These are phyloP conservation scores for Beris morrisii DNA, from an alignment of 2,888 invertebrate species.

Conservation along the genomic window DNA sequence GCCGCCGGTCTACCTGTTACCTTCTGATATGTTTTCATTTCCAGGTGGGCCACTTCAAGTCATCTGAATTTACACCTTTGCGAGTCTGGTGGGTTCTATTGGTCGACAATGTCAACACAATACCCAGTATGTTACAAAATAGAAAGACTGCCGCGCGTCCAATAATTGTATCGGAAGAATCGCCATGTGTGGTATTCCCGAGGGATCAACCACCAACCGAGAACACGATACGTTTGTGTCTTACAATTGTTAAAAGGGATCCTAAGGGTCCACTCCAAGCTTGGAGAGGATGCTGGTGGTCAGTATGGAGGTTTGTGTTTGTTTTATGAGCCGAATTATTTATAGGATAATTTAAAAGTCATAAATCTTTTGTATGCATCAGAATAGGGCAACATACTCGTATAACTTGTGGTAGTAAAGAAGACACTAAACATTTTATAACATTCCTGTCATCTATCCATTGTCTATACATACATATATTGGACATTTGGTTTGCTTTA, in stretches of 20 bases:
- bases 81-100: no score
- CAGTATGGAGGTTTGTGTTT: background rate
- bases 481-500: no score
- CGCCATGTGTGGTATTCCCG: background rate
- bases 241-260: background rate
- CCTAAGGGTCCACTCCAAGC: background rate
- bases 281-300: background rate
- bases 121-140: background rate
- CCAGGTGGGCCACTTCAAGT: background rate
- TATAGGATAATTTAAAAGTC: background rate
- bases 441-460: no score
- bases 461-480: no score
- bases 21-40: no score
- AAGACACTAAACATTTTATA: no score
- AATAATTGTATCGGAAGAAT: background rate
- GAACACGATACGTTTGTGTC: background rate
- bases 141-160: background rate
- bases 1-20: no score
- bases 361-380: background rate
- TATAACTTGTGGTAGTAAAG: no score
- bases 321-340: background rate
- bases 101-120: no score
- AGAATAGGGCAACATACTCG: no score
- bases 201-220: background rate
- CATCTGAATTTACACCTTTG: no score